phyloP scores from a whole-genome alignment of 2,797 vertebrate genomes.

The Perodicticus potto region DNA sequence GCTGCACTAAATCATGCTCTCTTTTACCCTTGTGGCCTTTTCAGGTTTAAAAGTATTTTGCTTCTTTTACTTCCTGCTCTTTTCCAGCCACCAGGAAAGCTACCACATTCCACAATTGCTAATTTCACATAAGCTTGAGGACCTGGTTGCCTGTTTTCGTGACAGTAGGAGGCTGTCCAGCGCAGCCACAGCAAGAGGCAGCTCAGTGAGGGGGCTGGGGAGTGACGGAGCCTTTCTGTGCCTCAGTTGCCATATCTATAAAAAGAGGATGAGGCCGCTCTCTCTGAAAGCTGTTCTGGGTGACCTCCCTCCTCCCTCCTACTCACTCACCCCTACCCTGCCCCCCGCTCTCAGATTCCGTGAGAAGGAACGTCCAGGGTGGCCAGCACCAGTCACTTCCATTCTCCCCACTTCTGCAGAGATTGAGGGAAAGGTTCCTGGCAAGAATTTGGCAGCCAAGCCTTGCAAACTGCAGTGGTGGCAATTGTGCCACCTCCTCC shows the following conservation, averaged over 20 bases:
- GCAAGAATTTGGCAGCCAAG: background rate
- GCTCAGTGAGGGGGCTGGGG: too few relatives aligned
- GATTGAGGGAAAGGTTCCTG: background rate
- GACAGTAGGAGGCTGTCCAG: background rate
- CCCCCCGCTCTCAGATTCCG: background rate
- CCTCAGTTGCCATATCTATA: background rate
- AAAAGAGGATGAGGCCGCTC: background rate
- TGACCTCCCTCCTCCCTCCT: background rate
- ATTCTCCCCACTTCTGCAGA: background rate
- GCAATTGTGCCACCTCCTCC: background rate
- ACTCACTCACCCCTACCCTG: background rate
- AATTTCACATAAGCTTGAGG: background rate
- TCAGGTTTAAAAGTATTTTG: background rate
- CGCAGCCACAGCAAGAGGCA: background rate
- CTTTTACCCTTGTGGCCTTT: background rate
- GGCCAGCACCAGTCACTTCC: background rate
- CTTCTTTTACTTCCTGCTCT: background rate
- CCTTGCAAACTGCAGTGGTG: background rate
- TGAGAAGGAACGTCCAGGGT: background rate
- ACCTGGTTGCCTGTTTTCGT: background rate
- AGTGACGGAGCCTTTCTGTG: background rate
- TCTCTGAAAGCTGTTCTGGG: background rate
- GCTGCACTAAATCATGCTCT: rapidly evolving
- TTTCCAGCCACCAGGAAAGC: background rate
- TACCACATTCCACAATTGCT: background rate